Evolutionary conservation across 2,888 invertebrate species (phyloP), one percentile per base, ranked within the genome.

Genomic region (Calameuta pallipes): DNA sequence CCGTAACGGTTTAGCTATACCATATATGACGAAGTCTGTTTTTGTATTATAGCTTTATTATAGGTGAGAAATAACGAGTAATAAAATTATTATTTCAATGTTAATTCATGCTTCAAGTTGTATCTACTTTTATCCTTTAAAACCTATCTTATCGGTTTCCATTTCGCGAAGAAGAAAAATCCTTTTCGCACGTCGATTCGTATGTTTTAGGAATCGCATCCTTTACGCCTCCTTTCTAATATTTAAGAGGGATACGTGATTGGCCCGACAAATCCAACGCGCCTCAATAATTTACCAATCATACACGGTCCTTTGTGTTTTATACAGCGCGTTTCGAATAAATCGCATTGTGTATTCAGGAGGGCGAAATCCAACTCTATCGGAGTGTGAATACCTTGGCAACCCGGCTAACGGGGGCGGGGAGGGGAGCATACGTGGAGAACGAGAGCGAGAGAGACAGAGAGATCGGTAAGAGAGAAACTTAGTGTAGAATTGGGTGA

Each of bases 271-370:
- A 90, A 90, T 89, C 84, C 86, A 83, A 81, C 80, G 78, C 80
- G 84, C 87, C 86, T 91, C 91, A 91, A 91, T 91, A 91, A 91
- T 91, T 91, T 91, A 91, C 89, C 90, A 89, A 90, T 91, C 91
- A 91, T 91, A 87, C 87, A 83, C 86, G 87, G 85, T 87, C 88
- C 87, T 90, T 91, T 90, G 90, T 90, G 87, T 87, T 88, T 89
- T 87, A 86, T 85, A 87, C 84, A 85, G 81, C 85, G 82, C 87
- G 87, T 85, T 87, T 87, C 88, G 89, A 88, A 90, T 90, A 90
- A 90, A 90, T 90, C 89, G 88, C 90, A 91, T 91, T 91, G 89
- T 86, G 91, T 91, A 91, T 91, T 91, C 91, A 91, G 83, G 88
- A 89, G 90, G 89, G 89, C 89, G 85, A 84, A 84, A 88, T 86